A percentile compares a stretch with the other conserved stretches of the same genome.
These are phyloP conservation scores for Cyprinodon tularosa DNA, from an alignment of 2,113 vertebrate genomes.

Conservation along the genomic window DNA sequence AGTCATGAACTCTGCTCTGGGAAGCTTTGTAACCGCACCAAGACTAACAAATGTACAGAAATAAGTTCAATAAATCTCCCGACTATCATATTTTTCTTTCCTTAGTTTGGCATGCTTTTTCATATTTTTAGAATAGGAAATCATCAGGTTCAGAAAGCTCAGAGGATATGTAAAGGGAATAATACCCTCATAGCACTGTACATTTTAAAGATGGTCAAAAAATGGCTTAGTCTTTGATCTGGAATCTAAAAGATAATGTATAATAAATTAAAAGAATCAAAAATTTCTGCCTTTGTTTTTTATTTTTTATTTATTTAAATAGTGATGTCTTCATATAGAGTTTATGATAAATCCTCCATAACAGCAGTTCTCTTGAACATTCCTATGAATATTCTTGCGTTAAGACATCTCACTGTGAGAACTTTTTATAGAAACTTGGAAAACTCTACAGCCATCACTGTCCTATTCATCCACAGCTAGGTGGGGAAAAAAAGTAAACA, in stretches of 20 bases:
- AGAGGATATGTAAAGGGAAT: too few relatives aligned
- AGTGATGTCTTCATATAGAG: neutral
- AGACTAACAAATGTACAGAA: neutral
- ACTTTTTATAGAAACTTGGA: conserved; percentile 1
- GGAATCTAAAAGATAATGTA: neutral
- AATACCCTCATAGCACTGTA: too few relatives aligned
- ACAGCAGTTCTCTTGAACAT: neutral
- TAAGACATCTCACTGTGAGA: neutral
- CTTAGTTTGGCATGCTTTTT: too few relatives aligned
- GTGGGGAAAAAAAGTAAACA: conserved; percentile 6
- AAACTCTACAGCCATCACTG: conserved; percentile 36
- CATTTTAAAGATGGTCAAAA: too few relatives aligned
- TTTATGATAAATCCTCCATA: neutral
- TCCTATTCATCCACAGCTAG: conserved; percentile 49
- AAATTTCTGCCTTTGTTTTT: neutral
- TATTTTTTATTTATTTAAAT: neutral
- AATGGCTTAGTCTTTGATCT: too few relatives aligned
- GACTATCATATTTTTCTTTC: too few relatives aligned
- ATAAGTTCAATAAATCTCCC: too few relatives aligned
- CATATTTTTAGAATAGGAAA: neutral
- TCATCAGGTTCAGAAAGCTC: neutral
- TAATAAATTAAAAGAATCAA: neutral
- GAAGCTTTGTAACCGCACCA: neutral
- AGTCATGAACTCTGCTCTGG: too few relatives aligned
- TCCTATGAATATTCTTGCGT: conserved; percentile 6